These are phyloP conservation scores for Leptoteleia sp. DNA, from an alignment of 1,140 invertebrate species.

Conservation along the genomic window DNA sequence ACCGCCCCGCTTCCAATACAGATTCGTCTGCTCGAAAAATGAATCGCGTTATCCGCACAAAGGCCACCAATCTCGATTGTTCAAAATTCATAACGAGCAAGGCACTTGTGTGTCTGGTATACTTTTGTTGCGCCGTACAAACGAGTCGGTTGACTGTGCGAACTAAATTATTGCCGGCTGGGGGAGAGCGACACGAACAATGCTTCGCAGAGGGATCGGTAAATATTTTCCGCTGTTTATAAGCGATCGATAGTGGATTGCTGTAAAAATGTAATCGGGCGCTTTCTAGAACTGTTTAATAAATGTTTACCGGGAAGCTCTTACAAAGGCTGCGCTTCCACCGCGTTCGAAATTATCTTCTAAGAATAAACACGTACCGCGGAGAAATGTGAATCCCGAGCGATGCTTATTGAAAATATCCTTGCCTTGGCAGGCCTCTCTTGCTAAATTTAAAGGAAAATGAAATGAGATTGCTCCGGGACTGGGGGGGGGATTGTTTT, in stretches of 20 bases:
- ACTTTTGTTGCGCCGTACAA: background rate
- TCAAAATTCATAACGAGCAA: no score
- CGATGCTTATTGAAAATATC: no score
- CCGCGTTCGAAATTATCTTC: background rate
- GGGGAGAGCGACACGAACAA: background rate
- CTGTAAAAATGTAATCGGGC: slow-evolving; percentile 3
- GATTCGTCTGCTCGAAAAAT: no score
- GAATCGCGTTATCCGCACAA: no score
- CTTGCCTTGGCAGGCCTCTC: no score
- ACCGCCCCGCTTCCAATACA: no score
- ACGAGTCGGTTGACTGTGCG: background rate
- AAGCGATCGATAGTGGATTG: background rate
- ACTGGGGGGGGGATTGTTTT: no score
- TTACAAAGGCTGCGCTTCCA: background rate
- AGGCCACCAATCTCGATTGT: no score
- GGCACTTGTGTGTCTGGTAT: background rate
- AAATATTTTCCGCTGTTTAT: background rate
- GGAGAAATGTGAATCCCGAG: no score
- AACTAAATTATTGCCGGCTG: background rate
- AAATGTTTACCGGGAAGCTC: background rate
- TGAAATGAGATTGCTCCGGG: no score
- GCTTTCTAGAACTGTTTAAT: background rate
- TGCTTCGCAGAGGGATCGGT: background rate
- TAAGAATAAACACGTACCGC: background rate
- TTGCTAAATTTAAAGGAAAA: no score